phyloP scores from a whole-genome alignment of 2,797 vertebrate species.

The Tachyglossus aculeatus region DNA sequence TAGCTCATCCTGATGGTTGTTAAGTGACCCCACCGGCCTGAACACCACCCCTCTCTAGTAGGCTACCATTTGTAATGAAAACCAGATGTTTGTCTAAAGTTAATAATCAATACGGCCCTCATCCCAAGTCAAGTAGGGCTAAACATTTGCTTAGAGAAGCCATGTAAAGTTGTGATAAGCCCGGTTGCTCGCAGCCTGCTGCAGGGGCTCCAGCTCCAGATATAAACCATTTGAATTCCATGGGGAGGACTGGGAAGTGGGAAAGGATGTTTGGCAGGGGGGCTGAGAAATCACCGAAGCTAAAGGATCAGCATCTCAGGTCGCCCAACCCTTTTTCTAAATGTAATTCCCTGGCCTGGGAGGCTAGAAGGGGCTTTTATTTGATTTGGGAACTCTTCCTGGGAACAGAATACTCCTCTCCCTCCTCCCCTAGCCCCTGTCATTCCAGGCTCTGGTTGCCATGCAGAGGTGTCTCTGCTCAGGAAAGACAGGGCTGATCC shows the following conservation, averaged over 20 bases:
- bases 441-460: too few relatives aligned
- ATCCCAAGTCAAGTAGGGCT: conserved; percentile 77
- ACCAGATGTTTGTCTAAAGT: conserved; percentile 87
- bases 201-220: conserved; percentile 72
- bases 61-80: conserved; percentile 80
- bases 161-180: conserved; percentile 76
- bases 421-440: too few relatives aligned
- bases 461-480: too few relatives aligned
- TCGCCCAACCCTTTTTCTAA: neutral
- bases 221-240: conserved; percentile 76
- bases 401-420: too few relatives aligned
- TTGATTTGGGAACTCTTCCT: too few relatives aligned
- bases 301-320: neutral
- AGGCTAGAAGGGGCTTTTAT: neutral
- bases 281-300: neutral
- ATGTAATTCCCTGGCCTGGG: neutral
- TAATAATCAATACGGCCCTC: conserved; percentile 87
- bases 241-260: conserved; percentile 9
- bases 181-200: conserved; percentile 61
- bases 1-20: conserved; percentile 77
- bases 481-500: too few relatives aligned
- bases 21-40: conserved; percentile 76
- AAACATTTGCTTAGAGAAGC: conserved; percentile 86
- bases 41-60: conserved; percentile 74
- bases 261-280: conserved; percentile 10